Evolutionary conservation across 2,888 invertebrate species (phyloP), one percentile per base, ranked within the genome.

Genomic region (Ditula angustiorana): DNA sequence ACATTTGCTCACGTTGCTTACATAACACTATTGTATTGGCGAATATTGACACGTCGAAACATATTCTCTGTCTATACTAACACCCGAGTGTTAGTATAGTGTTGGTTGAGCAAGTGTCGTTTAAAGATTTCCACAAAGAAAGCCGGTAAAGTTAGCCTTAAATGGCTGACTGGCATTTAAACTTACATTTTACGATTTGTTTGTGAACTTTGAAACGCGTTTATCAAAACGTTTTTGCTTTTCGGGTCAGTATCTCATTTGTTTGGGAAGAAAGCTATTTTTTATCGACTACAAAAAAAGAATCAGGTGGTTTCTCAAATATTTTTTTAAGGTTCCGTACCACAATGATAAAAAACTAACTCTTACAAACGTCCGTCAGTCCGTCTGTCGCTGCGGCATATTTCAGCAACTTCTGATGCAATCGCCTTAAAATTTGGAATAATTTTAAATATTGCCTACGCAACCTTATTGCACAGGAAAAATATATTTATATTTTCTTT

Each of bases 51-150:
- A 69, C 53, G 57, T 37, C 53, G 66, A 68, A 59, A 70, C 68
- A 66, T 64, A 70, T 73, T 74, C 74, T 66, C 67, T 68, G 37
- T 50, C 41, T 57, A 50, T 49, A 37, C 56, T 57, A 50, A 44
- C 56, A 64, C 30, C 62, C 66, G 66, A 73, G 73, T 78, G 75
- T 69, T 77, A 59, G 65, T 66, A 65, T 66, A 73, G 73, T 78
- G 75, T 69, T 77, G 61, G 65, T 66, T 74, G 71, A 81, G 74
- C 81, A 78, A 78, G 78, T 81, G 72, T 69, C 79, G 77, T 81
- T 80, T 74, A 75, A 74, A 80, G 78, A 83, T 85, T 85, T 86
- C 80, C 69, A 79, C 70, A 68, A 74, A 72, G 79, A 80, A 83
- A 82, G 78, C 73, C 69, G 70, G 73, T 72, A 70, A 72, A 67